A percentile compares a stretch with the other conserved stretches of the same genome.
Conservation (phyloP, 2,888 invertebrate genomes). For the Euphydryas editha region DNA sequence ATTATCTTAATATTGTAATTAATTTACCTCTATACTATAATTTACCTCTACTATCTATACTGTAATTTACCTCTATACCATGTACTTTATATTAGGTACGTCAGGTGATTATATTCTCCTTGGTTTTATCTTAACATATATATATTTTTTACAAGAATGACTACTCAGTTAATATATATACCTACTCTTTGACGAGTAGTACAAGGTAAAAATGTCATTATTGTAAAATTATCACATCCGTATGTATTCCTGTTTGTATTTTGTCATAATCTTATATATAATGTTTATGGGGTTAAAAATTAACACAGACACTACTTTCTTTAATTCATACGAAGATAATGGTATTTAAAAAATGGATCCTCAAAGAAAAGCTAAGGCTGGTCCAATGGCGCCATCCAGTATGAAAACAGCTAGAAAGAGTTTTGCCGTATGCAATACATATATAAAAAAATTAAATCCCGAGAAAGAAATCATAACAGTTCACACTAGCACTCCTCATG, state of each 20-base stretch:
- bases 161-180: no score
- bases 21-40: no score
- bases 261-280: neutral
- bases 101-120: no score
- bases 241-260: neutral
- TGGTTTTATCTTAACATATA: no score
- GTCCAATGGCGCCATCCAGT: slow-evolving; percentile 66
- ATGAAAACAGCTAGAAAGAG: slow-evolving; percentile 60
- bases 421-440: slow-evolving; percentile 54
- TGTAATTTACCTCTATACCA: no score
- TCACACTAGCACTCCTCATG: slow-evolving; percentile 65
- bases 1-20: no score
- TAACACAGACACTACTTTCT: no score
- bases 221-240: neutral
- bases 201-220: neutral
- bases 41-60: no score
- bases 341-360: slow-evolving; percentile 59
- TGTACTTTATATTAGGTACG: no score
- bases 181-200: neutral
- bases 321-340: slow-evolving; percentile 1
- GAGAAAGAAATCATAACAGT: slow-evolving; percentile 68
- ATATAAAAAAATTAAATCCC: slow-evolving; percentile 48
- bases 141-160: neutral
- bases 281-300: neutral
- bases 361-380: slow-evolving; percentile 60